phyloP scores from a whole-genome alignment of 1,140 invertebrate genomes.

The Bombus cullumanus region DNA sequence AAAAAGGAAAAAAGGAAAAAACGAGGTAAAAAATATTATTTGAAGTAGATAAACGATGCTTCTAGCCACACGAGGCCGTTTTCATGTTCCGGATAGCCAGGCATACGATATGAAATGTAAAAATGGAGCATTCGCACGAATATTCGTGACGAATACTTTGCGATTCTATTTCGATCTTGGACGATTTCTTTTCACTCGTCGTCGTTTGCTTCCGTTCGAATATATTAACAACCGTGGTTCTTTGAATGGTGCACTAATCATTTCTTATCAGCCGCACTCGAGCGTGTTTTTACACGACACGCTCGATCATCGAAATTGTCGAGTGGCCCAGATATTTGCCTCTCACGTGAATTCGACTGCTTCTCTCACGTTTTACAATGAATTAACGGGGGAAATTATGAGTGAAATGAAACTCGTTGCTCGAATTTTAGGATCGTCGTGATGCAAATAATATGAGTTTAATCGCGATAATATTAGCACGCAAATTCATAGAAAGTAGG shows the following conservation, averaged over 20 bases:
- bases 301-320: constrained; percentile 24
- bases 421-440: not conserved
- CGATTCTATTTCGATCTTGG: not conserved
- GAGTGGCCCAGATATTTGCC: not conserved
- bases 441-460: not conserved
- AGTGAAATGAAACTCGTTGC: not conserved
- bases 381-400: not conserved
- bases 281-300: constrained; percentile 2
- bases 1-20: not conserved
- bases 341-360: not conserved
- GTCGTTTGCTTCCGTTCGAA: constrained; percentile 14
- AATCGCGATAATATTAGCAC: not conserved
- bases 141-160: not conserved
- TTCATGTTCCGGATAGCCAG: not conserved
- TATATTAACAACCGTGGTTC: not conserved
- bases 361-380: not conserved
- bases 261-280: constrained; percentile 25
- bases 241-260: constrained; percentile 4
- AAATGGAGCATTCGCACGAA: constrained; percentile 27
- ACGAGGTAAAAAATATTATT: not conserved
- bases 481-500: not conserved
- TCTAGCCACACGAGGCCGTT: not conserved
- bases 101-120: not conserved
- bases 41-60: not conserved
- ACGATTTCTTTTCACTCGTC: constrained; percentile 24